A percentile compares a stretch with the other conserved stretches of the same genome.
These are phyloP conservation scores for Drosophila fungiperda DNA, from an alignment of 2,888 invertebrate genomes.

Conservation along the genomic window DNA sequence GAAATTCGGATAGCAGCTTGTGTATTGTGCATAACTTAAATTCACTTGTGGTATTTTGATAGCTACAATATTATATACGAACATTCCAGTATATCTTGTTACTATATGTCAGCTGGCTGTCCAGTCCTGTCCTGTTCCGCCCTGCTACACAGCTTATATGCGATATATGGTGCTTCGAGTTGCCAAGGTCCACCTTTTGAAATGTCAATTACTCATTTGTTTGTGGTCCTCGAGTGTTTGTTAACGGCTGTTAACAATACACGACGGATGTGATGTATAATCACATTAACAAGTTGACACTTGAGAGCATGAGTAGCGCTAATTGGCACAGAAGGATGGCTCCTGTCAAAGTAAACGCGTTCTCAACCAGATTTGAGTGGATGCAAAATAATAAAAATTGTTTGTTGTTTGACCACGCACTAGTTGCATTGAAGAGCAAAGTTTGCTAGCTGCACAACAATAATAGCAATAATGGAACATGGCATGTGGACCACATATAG, in stretches of 20 bases:
- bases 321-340: constrained; percentile 9
- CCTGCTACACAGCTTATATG: constrained; percentile 14
- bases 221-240: constrained; percentile 35
- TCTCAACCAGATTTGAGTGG: not conserved
- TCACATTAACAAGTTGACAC: constrained; percentile 8
- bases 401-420: constrained; percentile 4
- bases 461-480: not conserved
- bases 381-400: not conserved
- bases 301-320: constrained; percentile 1
- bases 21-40: not conserved
- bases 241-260: constrained; percentile 26
- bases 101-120: not conserved
- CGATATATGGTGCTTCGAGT: constrained; percentile 24
- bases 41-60: not conserved
- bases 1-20: not conserved
- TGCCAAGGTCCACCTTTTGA: constrained; percentile 64
- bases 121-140: not conserved
- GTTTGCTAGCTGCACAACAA: not conserved
- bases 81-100: not conserved
- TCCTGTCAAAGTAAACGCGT: constrained; percentile 4
- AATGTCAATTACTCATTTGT: constrained; percentile 68
- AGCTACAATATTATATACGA: not conserved
- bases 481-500: not conserved
- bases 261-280: constrained; percentile 6
- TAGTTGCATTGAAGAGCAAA: not conserved